These are phyloP conservation scores for Pteromalus puparum DNA, from an alignment of 1,140 invertebrate species.

Conservation along the genomic window DNA sequence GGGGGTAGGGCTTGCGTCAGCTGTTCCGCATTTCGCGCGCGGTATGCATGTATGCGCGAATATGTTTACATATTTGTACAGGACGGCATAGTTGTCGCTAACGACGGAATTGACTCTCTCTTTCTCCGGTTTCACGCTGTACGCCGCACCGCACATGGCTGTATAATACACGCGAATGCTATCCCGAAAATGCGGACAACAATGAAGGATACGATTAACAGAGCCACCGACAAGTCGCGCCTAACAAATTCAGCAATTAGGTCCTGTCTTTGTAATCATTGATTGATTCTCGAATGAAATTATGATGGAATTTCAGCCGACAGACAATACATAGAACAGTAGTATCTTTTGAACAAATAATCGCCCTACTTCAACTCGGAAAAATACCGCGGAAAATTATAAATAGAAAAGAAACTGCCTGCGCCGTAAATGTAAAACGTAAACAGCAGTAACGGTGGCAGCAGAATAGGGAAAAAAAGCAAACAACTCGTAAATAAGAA, in stretches of 20 bases:
- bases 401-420: not conserved
- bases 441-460: not conserved
- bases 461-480: not conserved
- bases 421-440: not conserved
- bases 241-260: not conserved
- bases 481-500: constrained; percentile 1
- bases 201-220: not conserved
- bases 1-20: not conserved
- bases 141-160: too few relatives aligned
- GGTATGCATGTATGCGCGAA: not conserved
- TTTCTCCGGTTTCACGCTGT: not conserved
- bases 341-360: too few relatives aligned
- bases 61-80: constrained; percentile 1
- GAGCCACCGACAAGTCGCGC: not conserved
- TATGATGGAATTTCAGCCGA: not conserved
- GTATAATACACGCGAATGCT: not conserved
- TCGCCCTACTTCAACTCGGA: not conserved
- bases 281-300: not conserved
- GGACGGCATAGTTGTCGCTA: not conserved
- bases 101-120: not conserved
- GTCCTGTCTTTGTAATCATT: not conserved
- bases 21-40: not conserved
- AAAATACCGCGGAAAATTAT: not conserved
- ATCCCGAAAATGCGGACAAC: not conserved
- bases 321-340: too few relatives aligned